These are phyloP conservation scores for Papilio gigon DNA, from an alignment of 2,888 invertebrate genomes.

Conservation along the genomic window DNA sequence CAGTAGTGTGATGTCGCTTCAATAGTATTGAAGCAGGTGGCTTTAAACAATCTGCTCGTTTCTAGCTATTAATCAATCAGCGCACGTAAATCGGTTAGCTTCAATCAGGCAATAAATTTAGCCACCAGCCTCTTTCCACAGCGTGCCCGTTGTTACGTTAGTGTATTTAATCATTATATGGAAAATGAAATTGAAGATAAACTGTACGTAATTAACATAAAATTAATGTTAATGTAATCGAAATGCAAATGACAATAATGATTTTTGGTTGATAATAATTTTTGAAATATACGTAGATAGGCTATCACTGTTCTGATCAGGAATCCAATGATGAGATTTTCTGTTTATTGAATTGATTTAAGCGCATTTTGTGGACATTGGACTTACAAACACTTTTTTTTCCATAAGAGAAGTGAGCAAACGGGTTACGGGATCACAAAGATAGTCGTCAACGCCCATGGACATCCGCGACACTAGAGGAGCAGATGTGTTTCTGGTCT, in stretches of 20 bases:
- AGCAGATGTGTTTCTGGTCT: too few species aligned
- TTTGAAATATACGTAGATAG: background rate
- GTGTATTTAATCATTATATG: slow-evolving; percentile 10
- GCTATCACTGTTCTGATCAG: background rate
- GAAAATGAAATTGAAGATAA: slow-evolving; percentile 19
- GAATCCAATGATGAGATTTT: background rate
- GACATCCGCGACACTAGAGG: too few species aligned
- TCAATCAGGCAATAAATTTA: slow-evolving; percentile 47
- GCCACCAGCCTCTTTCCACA: slow-evolving; percentile 43
- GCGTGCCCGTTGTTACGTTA: slow-evolving; percentile 8
- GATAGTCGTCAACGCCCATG: too few species aligned
- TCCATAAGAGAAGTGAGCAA: too few species aligned
- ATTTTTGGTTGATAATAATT: slow-evolving; percentile 11
- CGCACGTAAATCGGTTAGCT: slow-evolving; percentile 46
- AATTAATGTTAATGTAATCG: slow-evolving; percentile 13
- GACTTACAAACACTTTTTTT: too few species aligned
- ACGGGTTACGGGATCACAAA: too few species aligned
- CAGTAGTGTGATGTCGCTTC: background rate
- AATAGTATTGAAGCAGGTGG: slow-evolving; percentile 33
- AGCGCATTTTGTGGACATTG: background rate
- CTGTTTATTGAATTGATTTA: background rate
- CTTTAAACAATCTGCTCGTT: slow-evolving; percentile 38
- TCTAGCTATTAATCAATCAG: slow-evolving; percentile 49
- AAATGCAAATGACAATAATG: slow-evolving; percentile 3
- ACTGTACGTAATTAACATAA: slow-evolving; percentile 19